Conservation (phyloP, 2,797 vertebrate genomes). For the Benthosema pterotum region DNA sequence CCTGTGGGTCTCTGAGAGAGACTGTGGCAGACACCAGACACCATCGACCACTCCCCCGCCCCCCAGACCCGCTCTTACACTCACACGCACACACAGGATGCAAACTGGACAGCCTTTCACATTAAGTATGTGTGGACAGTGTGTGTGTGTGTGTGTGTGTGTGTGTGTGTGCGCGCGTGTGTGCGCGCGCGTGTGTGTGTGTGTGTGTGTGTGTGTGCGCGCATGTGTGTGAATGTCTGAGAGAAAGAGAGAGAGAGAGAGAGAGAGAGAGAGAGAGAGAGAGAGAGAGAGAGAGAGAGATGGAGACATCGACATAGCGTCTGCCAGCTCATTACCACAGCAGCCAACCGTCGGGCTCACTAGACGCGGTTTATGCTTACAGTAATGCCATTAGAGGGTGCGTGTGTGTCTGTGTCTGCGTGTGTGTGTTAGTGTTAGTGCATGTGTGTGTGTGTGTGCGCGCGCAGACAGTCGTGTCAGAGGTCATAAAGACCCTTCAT, state of each 20-base stretch:
- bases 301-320: slow-evolving; percentile 54
- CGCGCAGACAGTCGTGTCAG: slow-evolving; percentile 54
- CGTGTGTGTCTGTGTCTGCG: slow-evolving; percentile 40
- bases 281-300: slow-evolving; percentile 4
- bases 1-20: too few species aligned
- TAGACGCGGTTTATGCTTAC: slow-evolving; percentile 72
- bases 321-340: slow-evolving; percentile 76
- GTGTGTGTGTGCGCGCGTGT: slow-evolving; percentile 1
- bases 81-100: not conserved
- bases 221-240: slow-evolving; percentile 12
- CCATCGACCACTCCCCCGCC: too few species aligned
- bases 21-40: too few species aligned
- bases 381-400: slow-evolving; percentile 73
- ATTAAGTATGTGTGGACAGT: slow-evolving; percentile 1
- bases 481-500: slow-evolving; percentile 64
- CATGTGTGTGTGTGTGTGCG: not conserved
- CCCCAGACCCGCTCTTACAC: too few species aligned
- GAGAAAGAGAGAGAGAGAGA: not conserved
- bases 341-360: slow-evolving; percentile 65
- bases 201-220: slow-evolving; percentile 3
- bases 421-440: slow-evolving; percentile 34
- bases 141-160: not conserved
- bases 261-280: not conserved
- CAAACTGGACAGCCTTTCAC: not conserved
- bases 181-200: slow-evolving; percentile 2